Base-by-base conservation (phyloP, 2,797 vertebrate genomes). In the Spondyliosoma cantharus region DNA sequence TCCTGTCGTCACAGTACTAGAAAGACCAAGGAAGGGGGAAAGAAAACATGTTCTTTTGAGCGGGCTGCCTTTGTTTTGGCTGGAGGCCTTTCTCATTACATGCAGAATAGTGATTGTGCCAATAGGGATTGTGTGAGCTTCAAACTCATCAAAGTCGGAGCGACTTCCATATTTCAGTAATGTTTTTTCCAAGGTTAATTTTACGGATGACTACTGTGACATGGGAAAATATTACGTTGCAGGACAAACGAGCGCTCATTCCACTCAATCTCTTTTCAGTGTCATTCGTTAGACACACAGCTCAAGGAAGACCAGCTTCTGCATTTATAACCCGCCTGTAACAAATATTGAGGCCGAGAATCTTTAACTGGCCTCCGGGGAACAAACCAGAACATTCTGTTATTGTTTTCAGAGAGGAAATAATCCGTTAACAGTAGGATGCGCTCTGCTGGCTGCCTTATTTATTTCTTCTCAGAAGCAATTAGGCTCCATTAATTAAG, bases 351-450 rank as follows among this genome's bases (percentile, higher is more conserved):
- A 85, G 76, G 62, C 65, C 1, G 65, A 60, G 83, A 74, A 78
- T 85, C 60, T 80, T 78, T 82, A 83, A 88, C 69, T 15, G 67
- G 76, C 70, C 86, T 72, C 78, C 53, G 4, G 82, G 84, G 88
- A 90, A 75, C 71, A 49, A 75, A 80, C 67, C 43, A 72, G 82
- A 88, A 87, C 84, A 83, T 90, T 91, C 74, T 89, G 90, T 91
- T 92, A 87, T 93, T 93, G 89, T 93, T 81, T 89, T 88, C 78
- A 81, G 66, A 83, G 89, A 92, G 90, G 89, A 92, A 93, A 90
- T 91, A 90, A 89, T 92, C 90, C 65, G 86, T 93, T 89, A 88
- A 86, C 80, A 80, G 83, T 83, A 88, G 82, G 89, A 89, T 92
- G 86, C 77, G 79, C 91, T 92, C 86, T 56, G 32, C 81, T 85